Conservation (phyloP, 1,140 invertebrate species). For the Diabrotica virgifera region DNA sequence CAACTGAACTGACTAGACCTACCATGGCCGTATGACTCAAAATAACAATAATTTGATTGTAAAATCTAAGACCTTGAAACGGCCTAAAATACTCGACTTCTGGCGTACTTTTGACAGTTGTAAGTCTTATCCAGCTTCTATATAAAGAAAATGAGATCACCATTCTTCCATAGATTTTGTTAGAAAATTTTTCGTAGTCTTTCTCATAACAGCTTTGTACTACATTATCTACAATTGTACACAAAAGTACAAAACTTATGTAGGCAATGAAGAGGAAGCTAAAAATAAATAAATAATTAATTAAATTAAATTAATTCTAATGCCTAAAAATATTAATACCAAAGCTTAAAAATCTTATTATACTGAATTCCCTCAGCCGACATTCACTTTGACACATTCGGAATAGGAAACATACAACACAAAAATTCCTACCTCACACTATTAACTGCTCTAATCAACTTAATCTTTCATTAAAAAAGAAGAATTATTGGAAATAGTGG, state of each 20-base stretch:
- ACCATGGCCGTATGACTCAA: slow-evolving; percentile 26
- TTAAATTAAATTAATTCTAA: background rate
- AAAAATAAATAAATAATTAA: slow-evolving; percentile 20
- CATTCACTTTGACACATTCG: too few species aligned
- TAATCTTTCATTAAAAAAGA: too few species aligned
- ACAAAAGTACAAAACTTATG: slow-evolving; percentile 15
- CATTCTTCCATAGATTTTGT: slow-evolving; percentile 15
- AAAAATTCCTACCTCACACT: too few species aligned
- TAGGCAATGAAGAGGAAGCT: slow-evolving; percentile 25
- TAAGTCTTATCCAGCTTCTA: slow-evolving; percentile 30
- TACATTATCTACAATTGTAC: slow-evolving; percentile 20
- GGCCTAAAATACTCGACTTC: slow-evolving; percentile 27
- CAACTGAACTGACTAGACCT: slow-evolving; percentile 20
- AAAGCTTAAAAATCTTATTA: too few species aligned
- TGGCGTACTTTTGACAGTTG: slow-evolving; percentile 21
- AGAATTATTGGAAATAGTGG: too few species aligned
- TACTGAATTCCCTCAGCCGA: too few species aligned
- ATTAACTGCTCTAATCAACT: too few species aligned
- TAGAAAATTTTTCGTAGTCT: slow-evolving; percentile 11
- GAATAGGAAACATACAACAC: too few species aligned
- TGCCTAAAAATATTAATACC: too few species aligned
- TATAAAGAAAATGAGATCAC: slow-evolving; percentile 27
- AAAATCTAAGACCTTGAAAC: slow-evolving; percentile 36
- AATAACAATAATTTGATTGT: slow-evolving; percentile 30
- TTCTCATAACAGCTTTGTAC: slow-evolving; percentile 10